Conservation (phyloP, 2,888 invertebrate genomes). For the Blera fallax region DNA sequence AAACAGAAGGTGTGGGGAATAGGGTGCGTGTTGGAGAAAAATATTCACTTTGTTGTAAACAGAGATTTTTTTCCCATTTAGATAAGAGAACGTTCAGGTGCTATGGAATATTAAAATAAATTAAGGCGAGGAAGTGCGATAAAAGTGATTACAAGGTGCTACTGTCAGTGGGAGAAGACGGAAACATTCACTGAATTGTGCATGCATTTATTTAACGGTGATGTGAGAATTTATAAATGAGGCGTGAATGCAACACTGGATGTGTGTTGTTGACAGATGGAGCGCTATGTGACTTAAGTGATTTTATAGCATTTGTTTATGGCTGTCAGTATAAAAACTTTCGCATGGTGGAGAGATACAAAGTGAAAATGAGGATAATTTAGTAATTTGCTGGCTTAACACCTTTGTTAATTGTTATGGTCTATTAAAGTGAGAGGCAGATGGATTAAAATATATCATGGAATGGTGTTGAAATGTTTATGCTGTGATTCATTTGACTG, state of each 20-base stretch:
- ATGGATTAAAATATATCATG: neutral
- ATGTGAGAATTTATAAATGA: neutral
- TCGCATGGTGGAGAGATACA: neutral
- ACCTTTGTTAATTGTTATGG: neutral
- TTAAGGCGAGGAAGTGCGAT: conserved; percentile 36
- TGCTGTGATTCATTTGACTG: neutral
- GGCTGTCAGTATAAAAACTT: neutral
- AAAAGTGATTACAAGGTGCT: conserved; percentile 44
- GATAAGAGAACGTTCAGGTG: conserved; percentile 43
- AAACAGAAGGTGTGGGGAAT: neutral
- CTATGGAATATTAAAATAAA: conserved; percentile 54
- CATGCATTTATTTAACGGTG: conserved; percentile 12
- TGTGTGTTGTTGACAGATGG: conserved; percentile 22
- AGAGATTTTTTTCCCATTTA: conserved; percentile 22
- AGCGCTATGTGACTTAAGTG: conserved; percentile 28
- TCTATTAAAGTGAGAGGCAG: neutral
- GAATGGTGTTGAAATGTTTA: neutral
- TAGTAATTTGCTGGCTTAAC: neutral
- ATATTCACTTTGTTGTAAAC: neutral
- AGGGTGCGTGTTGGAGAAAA: neutral
- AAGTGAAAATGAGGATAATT: neutral
- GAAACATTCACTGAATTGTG: neutral
- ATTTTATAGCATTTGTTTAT: conserved; percentile 30
- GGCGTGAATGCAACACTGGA: neutral
- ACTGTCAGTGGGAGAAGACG: conserved; percentile 25